Percentiles rank a stretch among this genome's conserved stretches.
Evolutionary conservation across 2,113 vertebrate genomes (phyloP).

Genomic region (Hypanus sabinus): DNA sequence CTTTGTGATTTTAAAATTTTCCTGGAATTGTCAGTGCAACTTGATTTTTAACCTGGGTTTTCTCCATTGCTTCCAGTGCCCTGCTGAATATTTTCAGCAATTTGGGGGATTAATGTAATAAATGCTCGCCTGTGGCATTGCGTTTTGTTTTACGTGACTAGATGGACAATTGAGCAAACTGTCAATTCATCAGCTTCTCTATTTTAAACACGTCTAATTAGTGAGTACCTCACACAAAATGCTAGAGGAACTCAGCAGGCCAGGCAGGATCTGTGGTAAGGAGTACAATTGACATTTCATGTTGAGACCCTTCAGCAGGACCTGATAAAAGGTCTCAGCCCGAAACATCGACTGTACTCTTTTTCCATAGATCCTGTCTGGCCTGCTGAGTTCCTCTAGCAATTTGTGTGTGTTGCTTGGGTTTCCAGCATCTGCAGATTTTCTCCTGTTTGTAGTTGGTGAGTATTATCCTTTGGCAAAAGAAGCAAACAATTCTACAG

Average conservation of each 20-base stretch:
- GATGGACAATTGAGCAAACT: background rate
- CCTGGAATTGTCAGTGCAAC: background rate
- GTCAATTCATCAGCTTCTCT: background rate
- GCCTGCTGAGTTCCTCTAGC: no score
- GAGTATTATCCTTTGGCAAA: background rate
- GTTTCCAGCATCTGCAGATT: no score
- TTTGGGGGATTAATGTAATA: background rate
- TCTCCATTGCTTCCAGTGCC: background rate
- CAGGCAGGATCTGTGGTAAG: no score
- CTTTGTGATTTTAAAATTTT: background rate
- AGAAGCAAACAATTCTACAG: background rate
- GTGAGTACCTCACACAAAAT: background rate
- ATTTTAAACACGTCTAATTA: background rate
- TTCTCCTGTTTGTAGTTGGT: background rate
- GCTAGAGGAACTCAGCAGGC: no score
- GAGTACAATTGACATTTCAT: no score
- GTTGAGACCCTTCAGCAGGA: no score
- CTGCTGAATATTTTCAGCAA: background rate
- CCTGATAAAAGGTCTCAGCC: no score
- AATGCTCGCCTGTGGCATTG: background rate
- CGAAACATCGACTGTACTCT: no score
- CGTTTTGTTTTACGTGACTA: background rate
- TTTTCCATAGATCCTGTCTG: no score
- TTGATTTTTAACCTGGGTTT: background rate
- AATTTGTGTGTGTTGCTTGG: no score